Conservation (phyloP, 2,888 invertebrate species). For the Ferdinandea cuprea region DNA sequence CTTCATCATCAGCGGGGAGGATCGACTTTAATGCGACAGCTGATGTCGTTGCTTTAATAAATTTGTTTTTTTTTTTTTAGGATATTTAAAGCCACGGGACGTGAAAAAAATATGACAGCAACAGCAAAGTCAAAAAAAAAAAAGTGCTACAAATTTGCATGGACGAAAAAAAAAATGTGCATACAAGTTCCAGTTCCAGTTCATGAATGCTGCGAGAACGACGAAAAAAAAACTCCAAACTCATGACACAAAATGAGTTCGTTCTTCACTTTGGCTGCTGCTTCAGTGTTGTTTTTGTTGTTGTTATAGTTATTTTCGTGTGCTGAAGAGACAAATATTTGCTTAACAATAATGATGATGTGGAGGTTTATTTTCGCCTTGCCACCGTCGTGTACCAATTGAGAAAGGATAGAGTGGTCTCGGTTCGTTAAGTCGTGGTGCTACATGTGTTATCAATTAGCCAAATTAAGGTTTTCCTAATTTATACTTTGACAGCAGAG, state of each 20-base stretch:
- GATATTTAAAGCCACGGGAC: constrained; percentile 29
- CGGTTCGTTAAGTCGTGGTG: constrained; percentile 34
- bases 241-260: constrained; percentile 30
- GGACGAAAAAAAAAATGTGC: constrained; percentile 25
- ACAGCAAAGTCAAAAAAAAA: constrained; percentile 3
- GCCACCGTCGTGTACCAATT: neutral
- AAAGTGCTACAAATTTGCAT: constrained; percentile 16
- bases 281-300: neutral
- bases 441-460: constrained; percentile 51
- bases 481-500: constrained; percentile 2
- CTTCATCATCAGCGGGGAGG: neutral
- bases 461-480: constrained; percentile 29
- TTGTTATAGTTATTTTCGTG: constrained; percentile 14
- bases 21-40: constrained; percentile 36
- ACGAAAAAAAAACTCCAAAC: constrained; percentile 27
- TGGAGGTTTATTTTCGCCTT: neutral
- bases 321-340: constrained; percentile 29
- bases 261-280: neutral
- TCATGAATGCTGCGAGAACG: neutral
- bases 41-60: constrained; percentile 27
- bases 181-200: constrained; percentile 4
- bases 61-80: constrained; percentile 7
- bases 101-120: neutral
- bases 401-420: constrained; percentile 5
- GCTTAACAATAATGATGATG: constrained; percentile 32